A percentile compares a stretch with the other conserved stretches of the same genome.
Evolutionary conservation across 2,888 invertebrate genomes (phyloP).

Genomic region (Odontocolon sp.): DNA sequence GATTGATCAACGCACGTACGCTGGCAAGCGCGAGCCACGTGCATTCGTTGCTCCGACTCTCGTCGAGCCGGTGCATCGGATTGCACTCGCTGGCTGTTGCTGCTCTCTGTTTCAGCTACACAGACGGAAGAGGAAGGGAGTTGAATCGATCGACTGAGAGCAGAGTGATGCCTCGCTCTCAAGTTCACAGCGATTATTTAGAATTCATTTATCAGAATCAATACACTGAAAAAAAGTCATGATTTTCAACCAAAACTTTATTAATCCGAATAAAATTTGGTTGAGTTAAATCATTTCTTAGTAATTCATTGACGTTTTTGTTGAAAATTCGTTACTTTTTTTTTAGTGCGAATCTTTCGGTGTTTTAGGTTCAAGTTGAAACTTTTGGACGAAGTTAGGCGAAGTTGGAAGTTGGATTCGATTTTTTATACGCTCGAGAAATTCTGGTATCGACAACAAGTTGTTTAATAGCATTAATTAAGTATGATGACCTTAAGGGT

Average conservation of each 20-base stretch:
- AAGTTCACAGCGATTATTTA: slow-evolving; percentile 42
- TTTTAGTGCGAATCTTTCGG: no score
- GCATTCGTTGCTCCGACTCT: slow-evolving; percentile 46
- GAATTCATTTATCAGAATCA: background rate
- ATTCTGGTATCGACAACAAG: slow-evolving; percentile 5
- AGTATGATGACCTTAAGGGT: slow-evolving; percentile 16
- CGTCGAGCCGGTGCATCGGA: slow-evolving; percentile 47
- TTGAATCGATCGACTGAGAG: background rate
- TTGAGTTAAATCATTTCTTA: no score
- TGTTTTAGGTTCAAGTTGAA: no score
- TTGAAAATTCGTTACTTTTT: no score
- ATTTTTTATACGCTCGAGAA: background rate
- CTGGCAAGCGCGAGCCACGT: slow-evolving; percentile 57
- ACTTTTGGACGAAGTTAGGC: no score
- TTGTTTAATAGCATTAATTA: slow-evolving; percentile 37
- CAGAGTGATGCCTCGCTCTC: background rate
- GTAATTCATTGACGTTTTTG: no score
- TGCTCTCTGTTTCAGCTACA: background rate
- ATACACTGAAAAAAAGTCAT: background rate
- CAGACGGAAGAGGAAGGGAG: background rate
- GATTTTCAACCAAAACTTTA: no score
- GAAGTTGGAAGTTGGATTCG: no score
- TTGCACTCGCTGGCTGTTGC: background rate
- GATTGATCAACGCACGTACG: slow-evolving; percentile 56
- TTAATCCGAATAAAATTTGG: no score